phyloP scores from a whole-genome alignment of 2,888 invertebrate species.

The Pyrochroa serraticornis region DNA sequence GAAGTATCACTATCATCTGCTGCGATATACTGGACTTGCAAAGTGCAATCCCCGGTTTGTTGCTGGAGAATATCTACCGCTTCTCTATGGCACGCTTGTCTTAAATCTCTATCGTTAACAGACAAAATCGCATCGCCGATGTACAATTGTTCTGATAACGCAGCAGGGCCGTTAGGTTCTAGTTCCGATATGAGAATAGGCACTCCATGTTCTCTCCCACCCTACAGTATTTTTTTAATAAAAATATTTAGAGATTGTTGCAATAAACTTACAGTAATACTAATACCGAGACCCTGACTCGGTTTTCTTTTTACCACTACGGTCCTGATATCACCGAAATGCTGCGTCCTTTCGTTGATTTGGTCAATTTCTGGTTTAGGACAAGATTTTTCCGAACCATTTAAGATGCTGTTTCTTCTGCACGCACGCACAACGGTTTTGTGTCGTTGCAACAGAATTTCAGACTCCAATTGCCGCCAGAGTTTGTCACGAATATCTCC shows the following conservation, averaged over 20 bases:
- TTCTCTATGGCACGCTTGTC: conserved; percentile 79
- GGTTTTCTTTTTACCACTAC: conserved; percentile 73
- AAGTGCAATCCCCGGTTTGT: conserved; percentile 76
- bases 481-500: conserved; percentile 79
- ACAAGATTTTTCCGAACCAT: conserved; percentile 45
- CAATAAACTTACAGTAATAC: conserved; percentile 70
- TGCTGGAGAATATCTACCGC: conserved; percentile 80
- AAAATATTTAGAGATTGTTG: neutral
- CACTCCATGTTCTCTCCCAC: conserved; percentile 85
- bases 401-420: conserved; percentile 59
- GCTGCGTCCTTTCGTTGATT: conserved; percentile 48
- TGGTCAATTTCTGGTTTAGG: conserved; percentile 47
- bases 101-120: conserved; percentile 79
- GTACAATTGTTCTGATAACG: conserved; percentile 72
- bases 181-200: conserved; percentile 86
- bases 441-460: conserved; percentile 84
- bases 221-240: conserved; percentile 59
- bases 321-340: conserved; percentile 64
- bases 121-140: conserved; percentile 85
- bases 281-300: conserved; percentile 84
- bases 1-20: conserved; percentile 73
- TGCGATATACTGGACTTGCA: conserved; percentile 79
- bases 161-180: conserved; percentile 78
- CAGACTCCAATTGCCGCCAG: conserved; percentile 83
- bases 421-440: conserved; percentile 77